Percentiles rank a stretch among this genome's conserved stretches.
These are phyloP conservation scores for Synanthedon tipuliformis DNA, from an alignment of 2,888 invertebrate species.

Conservation along the genomic window DNA sequence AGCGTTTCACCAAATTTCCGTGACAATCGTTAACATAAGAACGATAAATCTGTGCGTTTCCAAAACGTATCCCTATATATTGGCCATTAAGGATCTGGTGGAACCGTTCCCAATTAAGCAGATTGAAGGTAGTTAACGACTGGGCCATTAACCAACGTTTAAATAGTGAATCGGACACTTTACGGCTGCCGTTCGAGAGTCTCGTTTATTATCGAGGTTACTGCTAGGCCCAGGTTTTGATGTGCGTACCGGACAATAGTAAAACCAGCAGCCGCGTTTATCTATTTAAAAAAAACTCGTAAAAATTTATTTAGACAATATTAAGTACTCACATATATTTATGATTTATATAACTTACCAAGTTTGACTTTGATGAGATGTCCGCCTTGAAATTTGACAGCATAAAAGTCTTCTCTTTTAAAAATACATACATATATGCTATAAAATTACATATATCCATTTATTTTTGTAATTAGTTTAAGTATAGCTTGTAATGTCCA, in stretches of 20 bases:
- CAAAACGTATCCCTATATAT: slow-evolving; percentile 19
- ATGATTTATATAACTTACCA: too few relatives aligned
- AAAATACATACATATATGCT: too few relatives aligned
- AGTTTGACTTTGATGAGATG: too few relatives aligned
- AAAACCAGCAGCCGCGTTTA: too few relatives aligned
- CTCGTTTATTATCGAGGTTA: slow-evolving; percentile 28
- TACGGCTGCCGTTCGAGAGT: slow-evolving; percentile 41
- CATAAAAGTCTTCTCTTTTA: too few relatives aligned
- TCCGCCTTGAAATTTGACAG: too few relatives aligned
- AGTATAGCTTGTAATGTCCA: too few relatives aligned
- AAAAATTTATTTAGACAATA: too few relatives aligned
- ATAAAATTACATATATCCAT: too few relatives aligned
- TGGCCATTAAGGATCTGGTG: slow-evolving; percentile 36
- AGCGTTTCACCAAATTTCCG: not conserved
- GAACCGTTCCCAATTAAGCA: slow-evolving; percentile 63
- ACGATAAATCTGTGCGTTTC: slow-evolving; percentile 8
- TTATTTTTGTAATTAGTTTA: too few relatives aligned
- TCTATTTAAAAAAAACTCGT: too few relatives aligned
- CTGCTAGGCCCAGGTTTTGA: slow-evolving; percentile 1
- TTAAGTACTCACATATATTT: too few relatives aligned
- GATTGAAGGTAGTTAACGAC: slow-evolving; percentile 58
- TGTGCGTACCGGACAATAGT: not conserved
- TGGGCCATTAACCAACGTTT: slow-evolving; percentile 48
- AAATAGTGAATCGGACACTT: slow-evolving; percentile 61
- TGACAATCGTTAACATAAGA: slow-evolving; percentile 10